These are phyloP conservation scores for Plestiodon gilberti DNA, from an alignment of 2,113 vertebrate species.

Conservation along the genomic window DNA sequence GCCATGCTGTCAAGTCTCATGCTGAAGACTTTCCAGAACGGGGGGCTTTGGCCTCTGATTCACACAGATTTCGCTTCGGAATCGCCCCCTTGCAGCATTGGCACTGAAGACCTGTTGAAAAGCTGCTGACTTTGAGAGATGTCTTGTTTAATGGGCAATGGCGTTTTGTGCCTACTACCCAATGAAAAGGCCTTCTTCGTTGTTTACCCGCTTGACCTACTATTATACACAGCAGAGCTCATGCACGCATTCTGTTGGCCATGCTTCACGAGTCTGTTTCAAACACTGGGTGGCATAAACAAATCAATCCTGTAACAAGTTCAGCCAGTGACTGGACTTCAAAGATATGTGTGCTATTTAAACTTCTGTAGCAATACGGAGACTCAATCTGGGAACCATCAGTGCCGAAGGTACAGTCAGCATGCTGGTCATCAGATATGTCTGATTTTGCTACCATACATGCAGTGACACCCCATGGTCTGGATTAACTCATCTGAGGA, in stretches of 20 bases:
- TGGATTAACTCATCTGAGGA: background rate
- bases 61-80: slow-evolving; percentile 16
- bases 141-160: slow-evolving; percentile 64
- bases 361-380: slow-evolving; percentile 36
- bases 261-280: slow-evolving; percentile 56
- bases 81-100: slow-evolving; percentile 15
- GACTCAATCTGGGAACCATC: slow-evolving; percentile 6
- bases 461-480: background rate
- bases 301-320: slow-evolving; percentile 47
- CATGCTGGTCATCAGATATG: too few species aligned
- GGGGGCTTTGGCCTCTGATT: background rate
- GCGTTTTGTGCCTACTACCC: slow-evolving; percentile 54
- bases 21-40: background rate
- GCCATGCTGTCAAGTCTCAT: background rate
- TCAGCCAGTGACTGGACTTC: slow-evolving; percentile 40
- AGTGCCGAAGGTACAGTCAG: too few species aligned
- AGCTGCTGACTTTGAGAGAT: slow-evolving; percentile 62
- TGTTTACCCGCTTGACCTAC: slow-evolving; percentile 57
- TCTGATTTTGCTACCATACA: background rate
- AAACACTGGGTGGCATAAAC: slow-evolving; percentile 57
- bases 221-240: slow-evolving; percentile 58
- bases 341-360: slow-evolving; percentile 12
- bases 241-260: slow-evolving; percentile 47
- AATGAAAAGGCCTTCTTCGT: slow-evolving; percentile 57
- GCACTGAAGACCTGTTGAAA: slow-evolving; percentile 58